Base-by-base conservation (phyloP, 35 echinoderm and acorn worm species). In the Apostichopus japonicus region DNA sequence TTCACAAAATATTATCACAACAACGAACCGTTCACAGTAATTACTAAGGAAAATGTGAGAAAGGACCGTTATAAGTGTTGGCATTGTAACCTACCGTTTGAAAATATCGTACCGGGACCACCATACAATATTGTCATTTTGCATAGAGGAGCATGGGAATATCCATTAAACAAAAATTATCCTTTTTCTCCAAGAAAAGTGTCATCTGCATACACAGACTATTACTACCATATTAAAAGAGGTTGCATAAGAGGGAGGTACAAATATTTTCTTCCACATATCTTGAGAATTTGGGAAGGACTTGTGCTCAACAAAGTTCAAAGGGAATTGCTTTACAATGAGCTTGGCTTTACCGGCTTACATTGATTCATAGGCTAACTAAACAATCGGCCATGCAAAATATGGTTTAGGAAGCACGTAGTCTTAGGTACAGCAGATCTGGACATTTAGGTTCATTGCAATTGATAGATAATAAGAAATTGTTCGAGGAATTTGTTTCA, bases 1-100 rank as follows among this genome's bases (percentile, higher is more conserved):
- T 86, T 86, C 82, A 86, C 82, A 55, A 86, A 86, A 55, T 86
- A 53, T 86, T 86, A 86, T 62, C 82, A 86, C 56, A 86, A 86
- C 51, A 83, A 83, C 8, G 53, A 86, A 10, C 17, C 54, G 11
- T 86, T 86, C 24, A 55, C 54, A 10, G 53, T 86, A 14, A 86
- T 86, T 16, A 86, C 11, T 6, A 86, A 86, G 23, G 83, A 86
- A 4, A 86, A 86, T 13, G 83, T 86, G 10, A 14, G 83, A 56
- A 56, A 63, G 23, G 52, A 86, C 14, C 13, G 83, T 22, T 56
- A 86, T 55, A 86, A 86, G 53, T 86, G 83, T 15, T 56, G 82
- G 82, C 82, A 86, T 62, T 86, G 82, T 55, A 86, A 86, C 55
- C 53, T 83, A 10, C 8, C 80, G 16, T 83, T 83, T 51, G 80